Evolutionary conservation across 1,140 invertebrate genomes (phyloP).

Genomic region (Drosophila lowei): DNA sequence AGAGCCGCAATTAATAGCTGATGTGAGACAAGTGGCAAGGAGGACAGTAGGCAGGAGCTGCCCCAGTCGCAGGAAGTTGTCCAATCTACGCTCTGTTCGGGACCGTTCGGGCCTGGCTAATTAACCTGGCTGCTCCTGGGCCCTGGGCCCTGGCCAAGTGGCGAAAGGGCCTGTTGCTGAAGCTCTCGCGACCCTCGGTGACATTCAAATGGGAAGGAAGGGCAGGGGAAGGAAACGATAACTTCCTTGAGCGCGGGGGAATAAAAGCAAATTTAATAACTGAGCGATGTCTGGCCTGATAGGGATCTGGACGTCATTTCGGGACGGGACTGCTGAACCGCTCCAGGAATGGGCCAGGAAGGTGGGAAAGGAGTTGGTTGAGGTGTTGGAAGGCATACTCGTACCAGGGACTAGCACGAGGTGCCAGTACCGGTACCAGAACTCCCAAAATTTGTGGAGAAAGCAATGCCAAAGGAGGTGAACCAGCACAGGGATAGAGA

Average conservation of each 20-base stretch:
- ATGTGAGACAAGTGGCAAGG: constrained; percentile 27
- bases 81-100: constrained; percentile 1
- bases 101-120: constrained; percentile 39
- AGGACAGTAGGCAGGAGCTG: constrained; percentile 7
- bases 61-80: constrained; percentile 59
- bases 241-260: constrained; percentile 56
- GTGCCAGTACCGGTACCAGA: background rate
- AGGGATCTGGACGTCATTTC: constrained; percentile 63
- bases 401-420: background rate
- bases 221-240: constrained; percentile 45
- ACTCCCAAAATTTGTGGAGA: too few relatives aligned
- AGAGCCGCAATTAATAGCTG: constrained; percentile 69
- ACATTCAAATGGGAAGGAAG: constrained; percentile 63
- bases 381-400: too few relatives aligned
- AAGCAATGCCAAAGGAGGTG: too few relatives aligned
- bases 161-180: constrained; percentile 59
- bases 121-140: constrained; percentile 49
- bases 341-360: background rate
- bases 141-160: constrained; percentile 42
- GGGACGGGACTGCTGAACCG: constrained; percentile 6
- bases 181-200: constrained; percentile 3
- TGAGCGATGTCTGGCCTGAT: constrained; percentile 47
- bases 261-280: constrained; percentile 64
- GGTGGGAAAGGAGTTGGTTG: constrained; percentile 39
- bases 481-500: background rate